Evolutionary conservation across 2,113 vertebrate species (phyloP).

Genomic region (Corythoichthys intestinalis): DNA sequence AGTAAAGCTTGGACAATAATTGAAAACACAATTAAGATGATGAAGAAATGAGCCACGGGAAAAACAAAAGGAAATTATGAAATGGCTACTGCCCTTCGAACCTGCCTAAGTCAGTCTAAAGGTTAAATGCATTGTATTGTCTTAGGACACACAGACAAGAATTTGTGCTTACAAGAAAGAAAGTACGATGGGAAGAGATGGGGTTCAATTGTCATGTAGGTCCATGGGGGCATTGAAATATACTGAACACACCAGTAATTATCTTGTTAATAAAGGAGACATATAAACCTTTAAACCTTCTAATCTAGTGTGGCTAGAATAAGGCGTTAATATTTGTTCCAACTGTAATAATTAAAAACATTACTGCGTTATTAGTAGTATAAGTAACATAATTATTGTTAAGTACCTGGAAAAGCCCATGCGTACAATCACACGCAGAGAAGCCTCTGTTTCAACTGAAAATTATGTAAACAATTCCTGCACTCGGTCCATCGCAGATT

Average conservation of each 20-base stretch:
- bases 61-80: constrained; percentile 52
- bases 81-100: constrained; percentile 48
- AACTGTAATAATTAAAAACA: too few species aligned
- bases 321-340: too few species aligned
- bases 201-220: constrained; percentile 2
- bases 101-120: constrained; percentile 47
- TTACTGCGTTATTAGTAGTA: too few species aligned
- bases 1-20: constrained; percentile 58
- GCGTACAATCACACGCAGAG: too few species aligned
- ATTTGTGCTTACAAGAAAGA: constrained; percentile 32
- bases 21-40: constrained; percentile 68
- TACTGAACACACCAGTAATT: constrained; percentile 19
- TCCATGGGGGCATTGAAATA: constrained; percentile 1
- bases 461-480: too few species aligned
- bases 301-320: too few species aligned
- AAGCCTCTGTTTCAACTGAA: too few species aligned
- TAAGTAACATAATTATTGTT: too few species aligned
- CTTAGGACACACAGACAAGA: constrained; percentile 53
- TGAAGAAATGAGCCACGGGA: constrained; percentile 33
- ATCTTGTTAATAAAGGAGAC: constrained; percentile 3
- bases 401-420: too few species aligned
- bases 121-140: constrained; percentile 66
- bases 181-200: neutral
- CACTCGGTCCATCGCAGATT: too few species aligned
- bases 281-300: neutral